Conservation (phyloP, 2,888 invertebrate species). For the Plutella xylostella region DNA sequence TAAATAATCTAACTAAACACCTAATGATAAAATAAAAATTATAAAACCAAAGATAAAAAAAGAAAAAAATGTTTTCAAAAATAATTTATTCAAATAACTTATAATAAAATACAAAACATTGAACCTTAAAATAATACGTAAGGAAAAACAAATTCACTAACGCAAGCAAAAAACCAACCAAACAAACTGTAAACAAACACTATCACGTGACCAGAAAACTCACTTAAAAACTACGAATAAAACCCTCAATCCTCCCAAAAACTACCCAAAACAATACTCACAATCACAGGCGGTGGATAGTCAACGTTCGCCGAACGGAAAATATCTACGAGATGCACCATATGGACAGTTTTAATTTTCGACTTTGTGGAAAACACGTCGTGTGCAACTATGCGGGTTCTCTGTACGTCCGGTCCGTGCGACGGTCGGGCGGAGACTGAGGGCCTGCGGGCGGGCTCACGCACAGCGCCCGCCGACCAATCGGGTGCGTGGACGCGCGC, state of each 20-base stretch:
- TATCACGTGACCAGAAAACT: constrained; percentile 5
- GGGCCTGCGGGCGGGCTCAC: constrained; percentile 63
- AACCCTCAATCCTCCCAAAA: constrained; percentile 2
- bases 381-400: constrained; percentile 21
- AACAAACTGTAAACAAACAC: constrained; percentile 17
- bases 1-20: neutral
- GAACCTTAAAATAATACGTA: too few relatives aligned
- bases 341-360: constrained; percentile 74
- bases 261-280: constrained; percentile 58
- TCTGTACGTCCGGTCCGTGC: constrained; percentile 34
- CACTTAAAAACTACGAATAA: constrained; percentile 17
- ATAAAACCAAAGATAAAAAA: too few relatives aligned
- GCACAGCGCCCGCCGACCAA: constrained; percentile 68
- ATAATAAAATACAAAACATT: too few relatives aligned
- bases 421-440: constrained; percentile 51
- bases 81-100: neutral
- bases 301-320: constrained; percentile 84
- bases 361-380: too few relatives aligned
- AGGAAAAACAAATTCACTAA: too few relatives aligned
- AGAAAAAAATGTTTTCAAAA: neutral
- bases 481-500: constrained; percentile 68
- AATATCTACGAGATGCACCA: constrained; percentile 85
- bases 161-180: too few relatives aligned
- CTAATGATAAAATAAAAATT: neutral
- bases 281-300: constrained; percentile 79